Conservation (phyloP, 2,888 invertebrate genomes). For the Barypeithes pellucidus region DNA sequence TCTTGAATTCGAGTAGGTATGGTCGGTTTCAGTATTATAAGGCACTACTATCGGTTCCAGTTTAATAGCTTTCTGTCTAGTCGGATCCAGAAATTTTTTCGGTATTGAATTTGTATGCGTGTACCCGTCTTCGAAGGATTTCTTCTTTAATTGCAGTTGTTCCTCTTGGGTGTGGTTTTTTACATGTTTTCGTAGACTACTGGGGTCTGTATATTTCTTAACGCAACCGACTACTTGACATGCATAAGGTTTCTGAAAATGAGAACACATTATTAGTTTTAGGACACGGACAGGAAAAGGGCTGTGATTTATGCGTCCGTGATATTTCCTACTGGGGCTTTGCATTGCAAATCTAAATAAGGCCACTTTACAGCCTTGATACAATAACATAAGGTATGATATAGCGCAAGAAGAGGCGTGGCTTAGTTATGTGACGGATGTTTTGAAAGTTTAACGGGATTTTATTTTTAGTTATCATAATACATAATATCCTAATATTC, state of each 20-base stretch:
- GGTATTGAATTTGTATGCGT: slow-evolving; percentile 49
- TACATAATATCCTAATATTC: no score
- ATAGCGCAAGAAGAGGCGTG: no score
- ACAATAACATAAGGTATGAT: no score
- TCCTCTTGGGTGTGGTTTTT: slow-evolving; percentile 80
- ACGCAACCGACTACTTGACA: slow-evolving; percentile 90
- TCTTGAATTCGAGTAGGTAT: slow-evolving; percentile 61
- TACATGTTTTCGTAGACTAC: slow-evolving; percentile 93
- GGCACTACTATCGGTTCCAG: slow-evolving; percentile 18
- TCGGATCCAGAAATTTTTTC: slow-evolving; percentile 61
- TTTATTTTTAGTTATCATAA: no score
- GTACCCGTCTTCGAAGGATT: slow-evolving; percentile 53
- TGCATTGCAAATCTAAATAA: no score
- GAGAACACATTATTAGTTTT: background rate
- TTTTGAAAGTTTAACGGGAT: no score
- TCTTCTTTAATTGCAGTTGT: slow-evolving; percentile 68
- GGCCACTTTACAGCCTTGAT: no score
- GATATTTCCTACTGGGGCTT: no score
- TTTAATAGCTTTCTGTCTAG: slow-evolving; percentile 61
- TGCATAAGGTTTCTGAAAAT: slow-evolving; percentile 88
- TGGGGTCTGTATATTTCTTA: slow-evolving; percentile 95
- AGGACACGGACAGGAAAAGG: no score
- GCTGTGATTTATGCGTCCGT: no score
- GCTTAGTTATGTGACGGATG: no score
- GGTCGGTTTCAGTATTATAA: slow-evolving; percentile 59